Evolutionary conservation across 2,797 vertebrate species (phyloP).

Genomic region (Eulemur rubriventer): DNA sequence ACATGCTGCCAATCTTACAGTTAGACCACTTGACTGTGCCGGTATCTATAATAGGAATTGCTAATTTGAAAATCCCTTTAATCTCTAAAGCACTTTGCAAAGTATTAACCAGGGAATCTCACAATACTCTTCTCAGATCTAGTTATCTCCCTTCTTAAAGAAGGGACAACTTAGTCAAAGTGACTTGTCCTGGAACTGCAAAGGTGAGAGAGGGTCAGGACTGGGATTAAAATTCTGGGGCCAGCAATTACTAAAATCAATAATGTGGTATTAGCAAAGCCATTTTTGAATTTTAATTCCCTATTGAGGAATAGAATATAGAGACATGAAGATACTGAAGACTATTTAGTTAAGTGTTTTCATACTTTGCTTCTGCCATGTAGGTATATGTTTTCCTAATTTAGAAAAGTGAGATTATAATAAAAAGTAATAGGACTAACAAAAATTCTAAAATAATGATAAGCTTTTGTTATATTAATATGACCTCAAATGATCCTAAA

Average conservation of each 20-base stretch:
- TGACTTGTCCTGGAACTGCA: not conserved
- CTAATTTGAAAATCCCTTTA: not conserved
- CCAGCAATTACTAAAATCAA: not conserved
- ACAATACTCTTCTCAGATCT: not conserved
- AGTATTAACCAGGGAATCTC: not conserved
- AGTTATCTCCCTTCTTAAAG: not conserved
- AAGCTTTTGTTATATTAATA: not conserved
- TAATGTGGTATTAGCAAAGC: not conserved
- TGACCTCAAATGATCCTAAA: not conserved
- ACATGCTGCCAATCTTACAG: constrained; percentile 14
- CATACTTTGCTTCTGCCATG: not conserved
- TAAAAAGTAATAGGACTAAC: not conserved
- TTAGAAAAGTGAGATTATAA: not conserved
- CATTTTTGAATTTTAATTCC: not conserved
- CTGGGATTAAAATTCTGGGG: not conserved
- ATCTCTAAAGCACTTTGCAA: not conserved
- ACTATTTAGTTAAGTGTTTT: not conserved
- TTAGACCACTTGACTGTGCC: not conserved
- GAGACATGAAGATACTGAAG: not conserved
- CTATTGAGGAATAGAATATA: not conserved
- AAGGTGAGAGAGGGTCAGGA: not conserved
- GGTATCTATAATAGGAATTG: not conserved
- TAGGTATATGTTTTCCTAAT: not conserved
- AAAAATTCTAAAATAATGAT: not conserved
- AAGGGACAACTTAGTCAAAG: not conserved